Base-by-base conservation (phyloP, 2,888 invertebrate species). In the Rhimphoctona megacephalus region DNA sequence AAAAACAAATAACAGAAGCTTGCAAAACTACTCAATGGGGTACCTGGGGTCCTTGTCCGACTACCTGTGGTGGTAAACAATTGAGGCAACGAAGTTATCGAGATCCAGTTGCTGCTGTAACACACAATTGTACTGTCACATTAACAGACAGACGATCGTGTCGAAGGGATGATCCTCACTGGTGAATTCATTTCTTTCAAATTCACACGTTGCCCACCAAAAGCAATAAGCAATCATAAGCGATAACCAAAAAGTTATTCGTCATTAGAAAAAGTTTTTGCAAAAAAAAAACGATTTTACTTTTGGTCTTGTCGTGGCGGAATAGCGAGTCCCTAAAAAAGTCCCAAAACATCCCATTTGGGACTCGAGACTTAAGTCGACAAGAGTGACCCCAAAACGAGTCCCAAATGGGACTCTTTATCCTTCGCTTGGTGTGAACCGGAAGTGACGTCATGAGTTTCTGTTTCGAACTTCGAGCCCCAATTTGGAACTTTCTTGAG, bases 31-130 rank as follows among this genome's bases (percentile, higher is more conserved):
- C 96, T 0, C 96, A 96, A 57, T 99, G 98, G 96, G 95, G 96
- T 7, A 91, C 95, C 14, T 99, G 98, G 98, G 96, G 97, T 43
- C 95, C 96, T 25, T 99, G 98, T 93, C 97, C 98, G 7, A 98
- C 97, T 57, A 96, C 96, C 46, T 99, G 99, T 94, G 99, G 98
- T 83, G 99, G 99, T 39, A 95, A 97, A 88, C 96, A 98, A 91
- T 97, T 97, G 96, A 95, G 98, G 90, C 96, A 96, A 83, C 96
- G 98, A 83, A 94, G 95, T 88, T 98, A 98, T 94, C 94, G 95
- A 88, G 90, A 94, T 69, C 89, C 89, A 54, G 79, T 70, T 4
- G 89, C 92, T 1, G 93, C 89, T 97, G 97, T 93, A 95, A 96
- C 90, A 94, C 97, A 49, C 97, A 98, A 94, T 95, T 99, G 92